phyloP scores from a whole-genome alignment of 1,140 invertebrate genomes.

The Drosophila sturtevanti region DNA sequence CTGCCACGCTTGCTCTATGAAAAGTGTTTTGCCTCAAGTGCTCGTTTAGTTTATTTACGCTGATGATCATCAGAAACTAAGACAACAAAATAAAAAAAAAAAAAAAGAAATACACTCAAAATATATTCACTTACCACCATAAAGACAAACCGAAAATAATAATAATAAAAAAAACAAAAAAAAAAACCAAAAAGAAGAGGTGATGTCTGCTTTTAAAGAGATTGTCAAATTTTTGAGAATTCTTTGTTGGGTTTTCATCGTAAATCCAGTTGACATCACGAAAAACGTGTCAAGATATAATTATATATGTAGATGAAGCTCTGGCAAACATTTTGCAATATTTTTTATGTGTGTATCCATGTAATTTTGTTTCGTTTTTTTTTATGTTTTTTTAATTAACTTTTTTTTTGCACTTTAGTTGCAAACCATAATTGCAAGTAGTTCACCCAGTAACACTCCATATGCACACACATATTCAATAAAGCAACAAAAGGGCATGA shows the following conservation, averaged over 20 bases:
- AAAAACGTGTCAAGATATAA: slow-evolving; percentile 48
- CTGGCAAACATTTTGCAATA: slow-evolving; percentile 15
- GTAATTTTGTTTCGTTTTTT: slow-evolving; percentile 8
- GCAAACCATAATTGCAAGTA: slow-evolving; percentile 55
- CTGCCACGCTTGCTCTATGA: slow-evolving; percentile 51
- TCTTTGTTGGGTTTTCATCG: slow-evolving; percentile 14
- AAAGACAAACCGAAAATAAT: too few species aligned
- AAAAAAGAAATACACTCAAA: neutral
- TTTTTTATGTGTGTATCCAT: slow-evolving; percentile 19
- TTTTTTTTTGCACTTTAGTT: slow-evolving; percentile 39
- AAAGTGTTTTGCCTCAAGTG: slow-evolving; percentile 53
- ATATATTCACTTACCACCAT: slow-evolving; percentile 13
- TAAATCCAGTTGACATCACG: slow-evolving; percentile 36
- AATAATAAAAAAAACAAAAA: too few species aligned
- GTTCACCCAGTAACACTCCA: slow-evolving; percentile 22
- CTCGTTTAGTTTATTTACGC: slow-evolving; percentile 51
- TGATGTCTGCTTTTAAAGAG: slow-evolving; percentile 30
- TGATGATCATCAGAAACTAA: neutral
- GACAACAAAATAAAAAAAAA: neutral
- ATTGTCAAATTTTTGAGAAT: slow-evolving; percentile 33
- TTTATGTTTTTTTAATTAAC: slow-evolving; percentile 52
- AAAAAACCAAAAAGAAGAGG: neutral
- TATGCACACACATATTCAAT: slow-evolving; percentile 53
- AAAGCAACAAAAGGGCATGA: slow-evolving; percentile 77
- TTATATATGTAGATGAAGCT: slow-evolving; percentile 20